Conservation (phyloP, 2,113 vertebrate genomes). For the Panthera tigris region DNA sequence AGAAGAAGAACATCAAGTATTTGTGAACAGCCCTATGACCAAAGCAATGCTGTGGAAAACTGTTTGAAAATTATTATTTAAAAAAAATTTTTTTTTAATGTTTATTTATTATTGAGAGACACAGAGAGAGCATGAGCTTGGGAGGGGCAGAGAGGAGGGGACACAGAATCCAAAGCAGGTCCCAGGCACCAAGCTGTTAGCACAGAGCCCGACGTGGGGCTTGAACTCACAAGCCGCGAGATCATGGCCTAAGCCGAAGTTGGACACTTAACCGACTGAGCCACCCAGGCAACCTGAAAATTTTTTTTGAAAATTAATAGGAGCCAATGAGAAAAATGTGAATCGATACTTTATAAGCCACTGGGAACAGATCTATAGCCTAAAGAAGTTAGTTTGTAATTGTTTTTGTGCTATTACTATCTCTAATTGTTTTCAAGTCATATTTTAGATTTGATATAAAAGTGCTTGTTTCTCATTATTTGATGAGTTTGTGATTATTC, state of each 20-base stretch:
- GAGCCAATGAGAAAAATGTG: not conserved
- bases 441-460: slow-evolving; percentile 31
- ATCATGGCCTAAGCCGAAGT: too few species aligned
- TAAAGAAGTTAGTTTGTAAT: not conserved
- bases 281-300: not conserved
- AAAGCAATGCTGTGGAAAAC: not conserved
- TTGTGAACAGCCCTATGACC: not conserved
- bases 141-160: too few species aligned
- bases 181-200: too few species aligned
- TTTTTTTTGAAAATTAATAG: not conserved
- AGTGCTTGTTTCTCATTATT: not conserved
- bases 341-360: not conserved
- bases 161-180: too few species aligned
- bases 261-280: too few species aligned
- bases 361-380: not conserved
- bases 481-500: not conserved
- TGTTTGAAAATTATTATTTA: not conserved
- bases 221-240: too few species aligned
- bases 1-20: not conserved
- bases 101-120: too few species aligned
- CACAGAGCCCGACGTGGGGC: too few species aligned
- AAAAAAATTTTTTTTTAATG: not conserved
- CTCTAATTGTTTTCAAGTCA: not conserved
- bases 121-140: too few species aligned
- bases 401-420: not conserved